Conservation (phyloP, 2,888 invertebrate genomes). For the Onthophagus sagittarius region DNA sequence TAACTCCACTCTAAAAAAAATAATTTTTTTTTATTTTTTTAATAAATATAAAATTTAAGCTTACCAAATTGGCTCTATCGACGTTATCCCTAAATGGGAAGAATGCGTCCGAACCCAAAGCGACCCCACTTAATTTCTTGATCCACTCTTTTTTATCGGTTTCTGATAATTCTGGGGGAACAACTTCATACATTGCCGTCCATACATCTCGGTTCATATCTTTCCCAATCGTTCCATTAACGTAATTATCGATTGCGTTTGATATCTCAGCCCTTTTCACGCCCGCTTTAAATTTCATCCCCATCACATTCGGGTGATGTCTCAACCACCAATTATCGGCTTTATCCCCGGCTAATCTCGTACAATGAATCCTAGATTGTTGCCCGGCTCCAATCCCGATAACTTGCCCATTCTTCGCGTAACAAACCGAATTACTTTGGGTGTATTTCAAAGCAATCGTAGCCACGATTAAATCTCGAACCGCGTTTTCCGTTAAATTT, state of each 20-base stretch:
- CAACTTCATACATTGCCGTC: slow-evolving; percentile 68
- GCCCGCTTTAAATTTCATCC: slow-evolving; percentile 79
- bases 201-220: slow-evolving; percentile 78
- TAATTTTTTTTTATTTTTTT: slow-evolving; percentile 8
- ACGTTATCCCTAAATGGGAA: slow-evolving; percentile 98
- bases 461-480: slow-evolving; percentile 90
- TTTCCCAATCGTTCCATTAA: slow-evolving; percentile 86
- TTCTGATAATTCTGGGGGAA: slow-evolving; percentile 68
- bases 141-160: slow-evolving; percentile 68
- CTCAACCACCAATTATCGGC: slow-evolving; percentile 98
- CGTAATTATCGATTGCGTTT: slow-evolving; percentile 94
- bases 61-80: slow-evolving; percentile 84
- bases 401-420: slow-evolving; percentile 81
- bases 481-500: slow-evolving; percentile 65
- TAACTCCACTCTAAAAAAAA: slow-evolving; percentile 79
- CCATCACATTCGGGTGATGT: slow-evolving; percentile 80
- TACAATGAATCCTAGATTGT: slow-evolving; percentile 97
- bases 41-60: slow-evolving; percentile 26
- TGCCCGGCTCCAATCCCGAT: slow-evolving; percentile 99
- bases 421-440: slow-evolving; percentile 98
- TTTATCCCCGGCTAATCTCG: slow-evolving; percentile 93
- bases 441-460: slow-evolving; percentile 96
- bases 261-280: slow-evolving; percentile 89
- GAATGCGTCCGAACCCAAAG: slow-evolving; percentile 94
- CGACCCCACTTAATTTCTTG: slow-evolving; percentile 68